Evolutionary conservation across 2,797 vertebrate genomes (phyloP).

Genomic region (Brotogeris chrysoptera): DNA sequence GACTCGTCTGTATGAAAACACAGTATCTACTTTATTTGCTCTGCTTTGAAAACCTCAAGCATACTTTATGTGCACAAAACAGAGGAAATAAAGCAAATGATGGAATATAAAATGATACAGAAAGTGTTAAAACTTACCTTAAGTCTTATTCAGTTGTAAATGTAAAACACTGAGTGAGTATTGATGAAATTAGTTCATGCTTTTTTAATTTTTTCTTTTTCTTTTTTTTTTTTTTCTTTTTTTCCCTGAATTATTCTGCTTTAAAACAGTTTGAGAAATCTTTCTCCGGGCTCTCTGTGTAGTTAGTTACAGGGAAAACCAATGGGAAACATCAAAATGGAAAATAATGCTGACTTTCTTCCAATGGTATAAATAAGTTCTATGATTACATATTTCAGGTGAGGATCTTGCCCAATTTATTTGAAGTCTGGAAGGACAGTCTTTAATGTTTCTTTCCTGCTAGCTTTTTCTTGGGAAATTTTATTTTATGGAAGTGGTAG

Average conservation of each 20-base stretch:
- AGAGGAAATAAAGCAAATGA: neutral
- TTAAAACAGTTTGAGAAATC: neutral
- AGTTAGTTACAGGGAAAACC: neutral
- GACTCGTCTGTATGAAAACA: neutral
- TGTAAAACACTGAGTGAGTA: neutral
- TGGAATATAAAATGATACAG: neutral
- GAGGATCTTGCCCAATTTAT: neutral
- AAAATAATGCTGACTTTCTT: neutral
- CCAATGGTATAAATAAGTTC: neutral
- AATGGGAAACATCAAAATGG: neutral
- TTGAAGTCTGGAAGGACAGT: neutral
- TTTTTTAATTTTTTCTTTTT: neutral
- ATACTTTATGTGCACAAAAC: too few relatives aligned
- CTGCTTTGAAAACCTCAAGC: neutral
- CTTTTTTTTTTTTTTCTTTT: rapidly evolving
- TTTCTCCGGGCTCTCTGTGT: neutral
- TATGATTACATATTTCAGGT: neutral
- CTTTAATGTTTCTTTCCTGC: neutral
- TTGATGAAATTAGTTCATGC: neutral
- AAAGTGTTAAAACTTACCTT: neutral
- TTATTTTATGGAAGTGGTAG: neutral
- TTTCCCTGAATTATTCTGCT: rapidly evolving
- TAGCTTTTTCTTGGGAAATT: neutral
- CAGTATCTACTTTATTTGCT: neutral
- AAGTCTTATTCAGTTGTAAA: neutral